Evolutionary conservation across 1,140 invertebrate genomes (phyloP).

Genomic region (Cephus cinctus): DNA sequence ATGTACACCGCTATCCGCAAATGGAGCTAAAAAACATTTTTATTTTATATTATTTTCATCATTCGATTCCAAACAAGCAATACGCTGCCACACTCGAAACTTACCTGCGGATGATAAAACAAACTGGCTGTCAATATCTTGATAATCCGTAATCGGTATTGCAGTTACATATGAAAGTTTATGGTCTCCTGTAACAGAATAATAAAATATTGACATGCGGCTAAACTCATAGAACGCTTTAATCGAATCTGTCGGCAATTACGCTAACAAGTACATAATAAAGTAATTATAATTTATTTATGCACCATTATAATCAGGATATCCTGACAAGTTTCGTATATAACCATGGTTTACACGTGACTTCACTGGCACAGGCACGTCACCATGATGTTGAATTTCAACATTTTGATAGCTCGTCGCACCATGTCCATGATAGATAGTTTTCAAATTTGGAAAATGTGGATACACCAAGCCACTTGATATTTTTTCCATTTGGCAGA

Average conservation of each 20-base stretch:
- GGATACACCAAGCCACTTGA: conserved; percentile 25
- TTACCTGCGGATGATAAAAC: background rate
- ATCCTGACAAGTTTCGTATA: background rate
- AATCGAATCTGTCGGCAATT: too few relatives aligned
- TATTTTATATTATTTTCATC: background rate
- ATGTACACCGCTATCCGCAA: background rate
- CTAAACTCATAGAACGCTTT: too few relatives aligned
- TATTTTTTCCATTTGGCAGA: conserved; percentile 32
- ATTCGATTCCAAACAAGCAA: background rate
- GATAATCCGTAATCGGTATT: background rate
- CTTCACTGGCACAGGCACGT: conserved; percentile 10
- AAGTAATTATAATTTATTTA: background rate
- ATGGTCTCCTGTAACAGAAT: background rate
- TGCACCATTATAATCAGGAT: background rate
- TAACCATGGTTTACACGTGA: background rate
- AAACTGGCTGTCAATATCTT: background rate
- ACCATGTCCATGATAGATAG: conserved; percentile 39
- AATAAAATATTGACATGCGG: too few relatives aligned
- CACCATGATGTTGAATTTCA: conserved; percentile 30
- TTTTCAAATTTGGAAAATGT: conserved; percentile 38
- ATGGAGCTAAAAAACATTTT: background rate
- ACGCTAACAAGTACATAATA: background rate
- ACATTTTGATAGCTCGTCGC: conserved; percentile 45
- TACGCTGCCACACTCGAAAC: background rate
- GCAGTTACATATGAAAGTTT: background rate